Evolutionary conservation across 2,113 vertebrate genomes (phyloP), one percentile per base, ranked within the genome.

Genomic region (Phoxinus phoxinus): DNA sequence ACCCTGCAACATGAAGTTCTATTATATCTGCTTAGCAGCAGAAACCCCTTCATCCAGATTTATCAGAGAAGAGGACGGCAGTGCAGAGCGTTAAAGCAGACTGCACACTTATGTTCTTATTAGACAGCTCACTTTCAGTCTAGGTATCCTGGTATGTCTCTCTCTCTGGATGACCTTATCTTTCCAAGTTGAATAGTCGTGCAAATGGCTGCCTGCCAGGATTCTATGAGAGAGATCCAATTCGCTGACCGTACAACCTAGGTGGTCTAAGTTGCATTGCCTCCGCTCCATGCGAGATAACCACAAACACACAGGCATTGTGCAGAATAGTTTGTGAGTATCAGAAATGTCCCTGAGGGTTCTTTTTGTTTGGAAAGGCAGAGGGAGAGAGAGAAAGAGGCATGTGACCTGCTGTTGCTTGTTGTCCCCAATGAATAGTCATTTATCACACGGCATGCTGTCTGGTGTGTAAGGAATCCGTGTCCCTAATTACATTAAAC

Each of bases 121-220:
- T 67, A 23, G 23, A 32, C 78, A 72, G 61, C 59, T 21, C 35
- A 69, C 77, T 80, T 87, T 27, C 71, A 78, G 11, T 56, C 51
- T 65, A 78, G 72, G 46, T 32, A 58, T 65, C 71, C 83, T 48
- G 30, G 37, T 35, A 44, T 71, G 27, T 32, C 41, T 63, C n/a
- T 21, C 48, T 23, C 25, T 56, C 9, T 74, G 35, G 46, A 37
- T 90, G 84, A 86, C 88, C 90, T 91, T 91, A 88, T 88, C 85
- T 86, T 83, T 59, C 48, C 12, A 77, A 71, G 71, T 51, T 73
- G 77, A 88, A 84, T 86, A 73, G 72, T 79, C 48, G 61, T 75
- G 77, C 82, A 86, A 88, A 86, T 86, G 84, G 65, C 84, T 11
- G 58, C 17, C 67, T 65, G 85, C 81, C 81, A 84, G 53, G 74